These are phyloP conservation scores for Trimorus sp. DNA, from an alignment of 2,888 invertebrate genomes.

Conservation along the genomic window DNA sequence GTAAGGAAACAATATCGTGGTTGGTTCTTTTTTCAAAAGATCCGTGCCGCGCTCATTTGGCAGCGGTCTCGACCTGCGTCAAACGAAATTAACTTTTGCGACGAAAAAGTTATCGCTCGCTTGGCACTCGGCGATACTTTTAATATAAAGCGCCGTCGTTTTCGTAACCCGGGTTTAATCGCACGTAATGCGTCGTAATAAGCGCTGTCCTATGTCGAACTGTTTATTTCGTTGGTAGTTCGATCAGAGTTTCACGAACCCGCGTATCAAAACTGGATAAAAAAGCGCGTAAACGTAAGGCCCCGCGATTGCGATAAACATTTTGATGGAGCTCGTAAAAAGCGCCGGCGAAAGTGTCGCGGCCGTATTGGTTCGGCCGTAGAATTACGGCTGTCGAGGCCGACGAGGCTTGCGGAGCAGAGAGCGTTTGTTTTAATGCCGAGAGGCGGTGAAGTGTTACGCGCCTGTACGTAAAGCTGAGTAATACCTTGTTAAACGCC, in stretches of 20 bases:
- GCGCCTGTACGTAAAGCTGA: conserved; percentile 9
- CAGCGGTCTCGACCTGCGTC: conserved; percentile 40
- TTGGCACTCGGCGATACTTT: conserved; percentile 52
- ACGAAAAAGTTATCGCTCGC: conserved; percentile 48
- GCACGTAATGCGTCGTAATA: conserved; percentile 31
- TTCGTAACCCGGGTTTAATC: conserved; percentile 47
- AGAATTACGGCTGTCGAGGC: no score
- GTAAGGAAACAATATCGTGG: conserved; percentile 51
- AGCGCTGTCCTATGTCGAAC: conserved; percentile 2
- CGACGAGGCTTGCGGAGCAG: no score
- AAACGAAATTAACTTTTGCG: conserved; percentile 56
- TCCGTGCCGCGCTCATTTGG: conserved; percentile 53
- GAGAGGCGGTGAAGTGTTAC: conserved; percentile 4
- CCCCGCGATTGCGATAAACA: conserved; percentile 22
- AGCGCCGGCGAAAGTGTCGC: not conserved
- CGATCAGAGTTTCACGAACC: conserved; percentile 15
- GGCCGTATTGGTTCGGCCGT: no score
- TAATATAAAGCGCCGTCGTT: conserved; percentile 53
- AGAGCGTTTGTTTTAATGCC: conserved; percentile 29
- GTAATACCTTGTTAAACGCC: conserved; percentile 13
- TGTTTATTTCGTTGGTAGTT: conserved; percentile 34
- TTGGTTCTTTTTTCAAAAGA: conserved; percentile 30
- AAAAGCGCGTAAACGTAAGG: conserved; percentile 15
- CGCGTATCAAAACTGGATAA: not conserved
- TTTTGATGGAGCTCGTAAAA: conserved; percentile 30